Percentiles rank a stretch among this genome's conserved stretches.
phyloP scores from a whole-genome alignment of 2,113 vertebrate genomes.

The Scytalopus superciliaris region DNA sequence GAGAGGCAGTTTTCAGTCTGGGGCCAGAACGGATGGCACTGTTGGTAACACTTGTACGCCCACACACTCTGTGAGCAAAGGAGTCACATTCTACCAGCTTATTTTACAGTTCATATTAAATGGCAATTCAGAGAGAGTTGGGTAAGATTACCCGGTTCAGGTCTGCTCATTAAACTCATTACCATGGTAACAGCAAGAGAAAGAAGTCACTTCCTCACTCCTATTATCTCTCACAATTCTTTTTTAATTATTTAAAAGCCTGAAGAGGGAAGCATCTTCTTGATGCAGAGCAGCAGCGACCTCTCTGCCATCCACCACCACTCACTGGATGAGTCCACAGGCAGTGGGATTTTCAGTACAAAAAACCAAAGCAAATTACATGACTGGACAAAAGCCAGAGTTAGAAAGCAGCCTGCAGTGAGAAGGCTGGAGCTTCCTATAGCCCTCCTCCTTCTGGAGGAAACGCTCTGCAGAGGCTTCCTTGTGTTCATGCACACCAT shows the following conservation, averaged over 20 bases:
- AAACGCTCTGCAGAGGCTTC: neutral
- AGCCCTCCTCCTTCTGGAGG: neutral
- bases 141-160: neutral
- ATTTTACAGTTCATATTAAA: slow-evolving; percentile 20
- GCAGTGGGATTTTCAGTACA: neutral
- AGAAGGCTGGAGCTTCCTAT: neutral
- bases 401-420: neutral
- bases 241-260: slow-evolving; percentile 22
- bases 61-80: neutral
- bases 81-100: neutral
- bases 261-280: neutral
- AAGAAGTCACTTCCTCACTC: neutral
- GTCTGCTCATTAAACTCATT: slow-evolving; percentile 24
- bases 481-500: neutral
- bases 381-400: neutral
- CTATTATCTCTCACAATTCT: neutral
- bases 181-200: slow-evolving; percentile 36
- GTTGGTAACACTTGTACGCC: neutral
- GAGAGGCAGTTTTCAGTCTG: neutral
- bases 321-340: neutral
- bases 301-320: neutral
- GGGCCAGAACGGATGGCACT: slow-evolving; percentile 5
- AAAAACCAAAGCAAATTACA: neutral
- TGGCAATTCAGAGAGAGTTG: neutral
- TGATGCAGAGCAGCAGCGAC: neutral